phyloP scores from a whole-genome alignment of 64 coral and sea anemone genomes.

The Trachythela sp. region DNA sequence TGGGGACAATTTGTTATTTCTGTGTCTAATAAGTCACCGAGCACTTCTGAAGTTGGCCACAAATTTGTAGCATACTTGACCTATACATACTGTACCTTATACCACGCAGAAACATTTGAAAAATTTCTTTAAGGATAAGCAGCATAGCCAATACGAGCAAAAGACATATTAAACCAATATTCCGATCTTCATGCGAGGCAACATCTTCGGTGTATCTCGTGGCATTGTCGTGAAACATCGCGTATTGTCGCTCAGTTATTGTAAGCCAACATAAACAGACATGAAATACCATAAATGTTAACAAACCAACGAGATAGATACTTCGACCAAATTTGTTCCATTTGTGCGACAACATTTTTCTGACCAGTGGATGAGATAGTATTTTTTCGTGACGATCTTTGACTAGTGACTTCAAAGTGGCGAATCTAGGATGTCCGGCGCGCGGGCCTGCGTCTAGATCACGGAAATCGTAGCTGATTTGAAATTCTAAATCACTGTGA shows the following conservation, averaged over 20 bases:
- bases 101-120: constrained; percentile 33
- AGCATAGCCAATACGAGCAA: constrained; percentile 27
- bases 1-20: too few relatives aligned
- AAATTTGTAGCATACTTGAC: too few relatives aligned
- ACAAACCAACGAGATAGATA: constrained; percentile 46
- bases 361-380: constrained; percentile 45
- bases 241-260: constrained; percentile 13
- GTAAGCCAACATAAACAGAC: constrained; percentile 17
- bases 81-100: neutral
- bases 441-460: constrained; percentile 57
- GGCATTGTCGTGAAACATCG: neutral
- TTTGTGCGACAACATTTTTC: constrained; percentile 47
- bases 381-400: constrained; percentile 38
- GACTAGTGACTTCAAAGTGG: constrained; percentile 42
- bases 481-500: neutral
- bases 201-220: neutral
- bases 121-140: constrained; percentile 45
- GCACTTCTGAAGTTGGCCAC: too few relatives aligned
- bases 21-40: too few relatives aligned
- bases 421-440: neutral
- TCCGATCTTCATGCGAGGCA: neutral
- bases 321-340: constrained; percentile 57
- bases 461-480: constrained; percentile 52
- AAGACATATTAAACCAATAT: neutral
- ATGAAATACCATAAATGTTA: constrained; percentile 37